Evolutionary conservation across 2,888 invertebrate species (phyloP).

Genomic region (Operophtera brumata): DNA sequence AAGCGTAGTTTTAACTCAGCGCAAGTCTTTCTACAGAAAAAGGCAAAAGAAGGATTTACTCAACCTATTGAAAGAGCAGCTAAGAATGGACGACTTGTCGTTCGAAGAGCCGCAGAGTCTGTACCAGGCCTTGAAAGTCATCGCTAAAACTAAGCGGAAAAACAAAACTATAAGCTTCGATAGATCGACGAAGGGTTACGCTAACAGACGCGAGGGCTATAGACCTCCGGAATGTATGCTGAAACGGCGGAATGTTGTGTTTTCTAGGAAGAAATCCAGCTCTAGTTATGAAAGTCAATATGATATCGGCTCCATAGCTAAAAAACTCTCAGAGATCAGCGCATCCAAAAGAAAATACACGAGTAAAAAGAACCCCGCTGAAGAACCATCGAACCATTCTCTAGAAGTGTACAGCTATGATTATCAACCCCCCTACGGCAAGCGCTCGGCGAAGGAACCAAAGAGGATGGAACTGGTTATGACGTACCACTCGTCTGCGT

Average conservation of each 20-base stretch:
- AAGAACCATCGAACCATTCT: slow-evolving; percentile 41
- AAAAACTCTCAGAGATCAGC: neutral
- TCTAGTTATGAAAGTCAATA: neutral
- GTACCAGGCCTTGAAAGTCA: slow-evolving; percentile 54
- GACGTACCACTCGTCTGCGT: slow-evolving; percentile 30
- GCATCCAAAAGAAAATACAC: neutral
- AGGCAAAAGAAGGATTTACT: slow-evolving; percentile 45
- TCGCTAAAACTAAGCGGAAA: slow-evolving; percentile 52
- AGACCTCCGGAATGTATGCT: slow-evolving; percentile 40
- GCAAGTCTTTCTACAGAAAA: slow-evolving; percentile 28
- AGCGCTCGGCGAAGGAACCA: slow-evolving; percentile 4
- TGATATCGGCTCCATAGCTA: neutral
- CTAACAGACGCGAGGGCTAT: neutral
- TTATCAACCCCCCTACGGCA: slow-evolving; percentile 30
- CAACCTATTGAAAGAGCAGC: slow-evolving; percentile 50
- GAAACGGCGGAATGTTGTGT: slow-evolving; percentile 43
- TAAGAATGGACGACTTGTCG: slow-evolving; percentile 35
- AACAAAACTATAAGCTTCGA: slow-evolving; percentile 32
- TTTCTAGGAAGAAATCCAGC: slow-evolving; percentile 26
- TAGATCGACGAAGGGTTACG: neutral
- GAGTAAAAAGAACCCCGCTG: neutral
- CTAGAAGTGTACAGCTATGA: slow-evolving; percentile 48
- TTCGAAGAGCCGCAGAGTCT: slow-evolving; percentile 54
- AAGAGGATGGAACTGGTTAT: slow-evolving; percentile 15
- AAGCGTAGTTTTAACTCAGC: slow-evolving; percentile 13